phyloP scores from a whole-genome alignment of 2,113 vertebrate species.

The Halichoerus grypus region DNA sequence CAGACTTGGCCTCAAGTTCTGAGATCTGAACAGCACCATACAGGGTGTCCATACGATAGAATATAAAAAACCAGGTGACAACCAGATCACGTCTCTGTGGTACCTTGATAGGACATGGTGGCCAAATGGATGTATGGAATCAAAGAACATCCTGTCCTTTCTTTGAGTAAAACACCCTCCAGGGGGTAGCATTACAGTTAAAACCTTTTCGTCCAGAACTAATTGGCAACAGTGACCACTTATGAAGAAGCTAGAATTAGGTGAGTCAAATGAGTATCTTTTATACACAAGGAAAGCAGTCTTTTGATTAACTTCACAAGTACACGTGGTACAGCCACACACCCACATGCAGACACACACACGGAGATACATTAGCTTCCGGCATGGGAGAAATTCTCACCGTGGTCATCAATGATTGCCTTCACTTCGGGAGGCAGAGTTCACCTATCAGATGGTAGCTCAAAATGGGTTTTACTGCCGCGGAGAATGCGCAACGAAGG shows the following conservation, averaged over 20 bases:
- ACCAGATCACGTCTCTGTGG: background rate
- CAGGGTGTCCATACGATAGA: background rate
- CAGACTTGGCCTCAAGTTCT: background rate
- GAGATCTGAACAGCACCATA: background rate
- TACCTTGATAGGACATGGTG: background rate
- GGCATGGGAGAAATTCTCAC: background rate
- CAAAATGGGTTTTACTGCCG: constrained; percentile 59
- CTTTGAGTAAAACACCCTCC: background rate
- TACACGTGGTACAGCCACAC: background rate
- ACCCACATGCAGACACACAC: background rate
- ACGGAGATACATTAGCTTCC: background rate
- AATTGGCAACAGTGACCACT: constrained; percentile 15
- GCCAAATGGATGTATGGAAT: background rate
- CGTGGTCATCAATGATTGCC: background rate
- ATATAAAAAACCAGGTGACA: background rate
- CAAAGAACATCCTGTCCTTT: constrained; percentile 16
- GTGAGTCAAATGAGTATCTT: constrained; percentile 56
- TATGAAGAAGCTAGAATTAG: constrained; percentile 47
- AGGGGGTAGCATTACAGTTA: background rate
- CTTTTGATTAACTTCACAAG: constrained; percentile 29
- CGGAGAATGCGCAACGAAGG: constrained; percentile 38
- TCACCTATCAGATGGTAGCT: constrained; percentile 24
- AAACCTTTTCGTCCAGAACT: constrained; percentile 30
- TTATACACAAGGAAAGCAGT: constrained; percentile 49
- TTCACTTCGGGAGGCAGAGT: background rate